A percentile compares a stretch with the other conserved stretches of the same genome.
phyloP scores from a whole-genome alignment of 2,888 invertebrate species.

The Iphiclides podalirius region DNA sequence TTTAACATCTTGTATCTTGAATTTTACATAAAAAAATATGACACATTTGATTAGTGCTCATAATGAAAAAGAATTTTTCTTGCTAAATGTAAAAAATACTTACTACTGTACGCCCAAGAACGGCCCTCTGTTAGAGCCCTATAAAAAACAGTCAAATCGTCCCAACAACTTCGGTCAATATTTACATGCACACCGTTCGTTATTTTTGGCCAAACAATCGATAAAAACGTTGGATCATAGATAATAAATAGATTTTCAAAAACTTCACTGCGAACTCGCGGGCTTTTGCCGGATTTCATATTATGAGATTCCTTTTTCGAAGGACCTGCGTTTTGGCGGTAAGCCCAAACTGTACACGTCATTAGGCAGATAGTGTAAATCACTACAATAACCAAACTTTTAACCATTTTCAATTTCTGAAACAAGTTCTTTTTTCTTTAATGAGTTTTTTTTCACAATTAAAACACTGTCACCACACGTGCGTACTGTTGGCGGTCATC shows the following conservation, averaged over 20 bases:
- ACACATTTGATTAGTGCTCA: no score
- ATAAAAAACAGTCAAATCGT: slow-evolving; percentile 63
- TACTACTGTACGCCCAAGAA: slow-evolving; percentile 76
- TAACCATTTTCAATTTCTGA: slow-evolving; percentile 21
- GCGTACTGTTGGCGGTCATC: slow-evolving; percentile 18
- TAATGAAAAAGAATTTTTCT: no score
- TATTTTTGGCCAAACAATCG: slow-evolving; percentile 69
- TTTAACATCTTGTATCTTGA: no score
- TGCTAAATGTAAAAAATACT: no score
- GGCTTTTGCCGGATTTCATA: slow-evolving; percentile 36
- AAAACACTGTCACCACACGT: slow-evolving; percentile 6
- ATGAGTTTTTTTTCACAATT: background rate
- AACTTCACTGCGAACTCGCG: slow-evolving; percentile 44
- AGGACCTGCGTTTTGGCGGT: slow-evolving; percentile 35
- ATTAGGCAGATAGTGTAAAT: slow-evolving; percentile 31
- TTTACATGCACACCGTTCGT: slow-evolving; percentile 60
- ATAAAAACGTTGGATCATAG: slow-evolving; percentile 67
- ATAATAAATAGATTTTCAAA: slow-evolving; percentile 65
- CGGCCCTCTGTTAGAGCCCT: slow-evolving; percentile 63
- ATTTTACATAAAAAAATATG: no score
- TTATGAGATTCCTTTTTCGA: slow-evolving; percentile 43
- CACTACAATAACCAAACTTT: slow-evolving; percentile 28
- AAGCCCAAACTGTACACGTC: slow-evolving; percentile 31
- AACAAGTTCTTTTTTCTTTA: no score
- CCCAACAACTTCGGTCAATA: slow-evolving; percentile 62